Evolutionary conservation across 2,113 vertebrate species (phyloP).

Genomic region (Stictonetta naevosa): DNA sequence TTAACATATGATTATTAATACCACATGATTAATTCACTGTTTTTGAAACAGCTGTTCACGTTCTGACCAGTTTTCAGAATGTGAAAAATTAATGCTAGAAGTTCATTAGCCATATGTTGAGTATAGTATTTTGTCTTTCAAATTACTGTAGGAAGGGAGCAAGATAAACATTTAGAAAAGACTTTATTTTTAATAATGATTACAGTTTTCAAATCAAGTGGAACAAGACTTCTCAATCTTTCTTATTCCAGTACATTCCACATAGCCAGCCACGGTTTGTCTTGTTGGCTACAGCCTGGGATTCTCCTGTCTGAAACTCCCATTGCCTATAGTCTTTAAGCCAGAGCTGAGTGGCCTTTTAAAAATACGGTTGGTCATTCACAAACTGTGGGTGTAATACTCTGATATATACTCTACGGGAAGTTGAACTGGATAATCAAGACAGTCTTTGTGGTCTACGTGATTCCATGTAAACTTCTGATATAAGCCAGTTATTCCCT

Average conservation of each 20-base stretch:
- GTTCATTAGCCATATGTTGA: background rate
- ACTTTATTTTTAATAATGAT: background rate
- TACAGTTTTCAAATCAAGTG: background rate
- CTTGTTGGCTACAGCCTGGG: background rate
- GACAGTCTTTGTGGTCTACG: background rate
- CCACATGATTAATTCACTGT: background rate
- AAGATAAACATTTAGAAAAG: constrained; percentile 2
- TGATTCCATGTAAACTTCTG: background rate
- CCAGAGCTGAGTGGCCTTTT: background rate
- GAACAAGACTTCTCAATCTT: background rate
- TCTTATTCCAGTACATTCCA: background rate
- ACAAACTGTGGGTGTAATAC: background rate
- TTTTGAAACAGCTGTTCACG: background rate
- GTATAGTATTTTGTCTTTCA: background rate
- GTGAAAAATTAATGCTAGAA: background rate
- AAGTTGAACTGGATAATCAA: constrained; percentile 5
- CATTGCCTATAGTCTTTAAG: background rate
- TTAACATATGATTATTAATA: background rate
- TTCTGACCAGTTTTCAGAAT: background rate
- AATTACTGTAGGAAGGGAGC: background rate
- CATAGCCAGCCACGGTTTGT: background rate
- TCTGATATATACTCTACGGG: background rate
- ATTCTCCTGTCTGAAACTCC: background rate
- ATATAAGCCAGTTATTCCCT: background rate
- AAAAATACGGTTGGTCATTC: background rate